Conservation (phyloP, 1,140 invertebrate species). For the Mercenaria mercenaria region DNA sequence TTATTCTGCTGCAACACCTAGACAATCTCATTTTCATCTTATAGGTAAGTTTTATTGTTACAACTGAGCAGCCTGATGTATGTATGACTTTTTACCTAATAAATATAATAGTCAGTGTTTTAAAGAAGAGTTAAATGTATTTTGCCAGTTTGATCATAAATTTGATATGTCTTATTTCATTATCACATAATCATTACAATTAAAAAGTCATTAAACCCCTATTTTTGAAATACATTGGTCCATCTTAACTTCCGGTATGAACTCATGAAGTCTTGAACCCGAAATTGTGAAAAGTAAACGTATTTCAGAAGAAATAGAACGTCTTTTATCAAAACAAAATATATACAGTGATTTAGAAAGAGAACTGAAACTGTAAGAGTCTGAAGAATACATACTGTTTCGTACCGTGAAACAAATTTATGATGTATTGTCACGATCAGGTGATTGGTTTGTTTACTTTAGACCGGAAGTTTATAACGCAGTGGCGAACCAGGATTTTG, state of each 20-base stretch:
- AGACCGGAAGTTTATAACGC: constrained; percentile 24
- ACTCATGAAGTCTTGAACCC: not conserved
- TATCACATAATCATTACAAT: no score
- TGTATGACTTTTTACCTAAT: no score
- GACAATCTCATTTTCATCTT: not conserved
- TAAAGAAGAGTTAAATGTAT: no score
- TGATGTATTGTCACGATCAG: constrained; percentile 64
- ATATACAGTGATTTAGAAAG: not conserved
- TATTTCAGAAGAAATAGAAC: constrained; percentile 13
- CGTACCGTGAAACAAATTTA: constrained; percentile 69
- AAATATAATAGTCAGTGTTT: no score
- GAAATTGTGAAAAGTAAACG: constrained; percentile 35
- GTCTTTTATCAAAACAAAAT: not conserved
- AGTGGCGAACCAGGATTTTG: not conserved
- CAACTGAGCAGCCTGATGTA: no score
- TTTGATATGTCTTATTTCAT: no score
- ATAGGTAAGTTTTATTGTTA: not conserved
- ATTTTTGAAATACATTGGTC: no score
- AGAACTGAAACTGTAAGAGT: constrained; percentile 48
- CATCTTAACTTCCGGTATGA: not conserved
- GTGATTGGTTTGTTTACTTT: constrained; percentile 60
- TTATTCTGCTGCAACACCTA: not conserved
- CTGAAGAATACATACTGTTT: constrained; percentile 69
- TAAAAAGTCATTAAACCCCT: no score
- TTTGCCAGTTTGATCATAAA: no score